Base-by-base conservation (phyloP, 2,888 invertebrate genomes). In the Drosophila tripunctata region DNA sequence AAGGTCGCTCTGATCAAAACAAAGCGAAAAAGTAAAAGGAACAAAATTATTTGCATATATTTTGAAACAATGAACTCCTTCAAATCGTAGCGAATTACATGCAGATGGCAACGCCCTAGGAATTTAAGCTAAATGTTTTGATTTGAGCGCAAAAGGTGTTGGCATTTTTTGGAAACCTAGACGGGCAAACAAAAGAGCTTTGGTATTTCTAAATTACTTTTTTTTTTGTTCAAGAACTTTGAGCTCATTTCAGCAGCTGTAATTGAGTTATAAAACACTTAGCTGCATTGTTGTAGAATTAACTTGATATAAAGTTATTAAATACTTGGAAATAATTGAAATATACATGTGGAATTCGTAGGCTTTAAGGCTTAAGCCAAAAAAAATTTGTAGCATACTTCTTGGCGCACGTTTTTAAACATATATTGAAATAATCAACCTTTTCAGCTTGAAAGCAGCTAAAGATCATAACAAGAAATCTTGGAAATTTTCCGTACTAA, bases 21-120 rank as follows among this genome's bases (percentile, higher is more conserved):
- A 38, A 21, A 17, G 17, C 8, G 47, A 48, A 40, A 3, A 8
- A 27, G 27, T 10, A 45, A 75, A n/a, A n/a, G n/a, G n/a, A n/a
- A n/a, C n/a, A n/a, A n/a, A n/a, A n/a, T n/a, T 80, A 55, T 69
- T 56, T 86, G 81, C 71, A 86, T 73, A 81, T 48, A 72, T 69
- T 82, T 68, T 17, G 14, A 50, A 57, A 41, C 48, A 43, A 51
- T 6, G 15, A 54, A 64, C 41, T 64, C 17, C 17, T 31, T 36
- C 38, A 55, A 71, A 74, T 52, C 55, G 50, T 50, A 35, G 27
- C 2, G 12, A 50, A 44, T 48, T 35, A 57, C 70, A 75, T 69
- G 65, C 61, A 52, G 51, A 45, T 22, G 63, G 33, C 36, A 55
- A 36, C 4, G 35, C 22, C 54, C 24, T 30, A 44, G 78, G 74